Evolutionary conservation across 2,888 invertebrate genomes (phyloP).

Genomic region (Netelia melanura): DNA sequence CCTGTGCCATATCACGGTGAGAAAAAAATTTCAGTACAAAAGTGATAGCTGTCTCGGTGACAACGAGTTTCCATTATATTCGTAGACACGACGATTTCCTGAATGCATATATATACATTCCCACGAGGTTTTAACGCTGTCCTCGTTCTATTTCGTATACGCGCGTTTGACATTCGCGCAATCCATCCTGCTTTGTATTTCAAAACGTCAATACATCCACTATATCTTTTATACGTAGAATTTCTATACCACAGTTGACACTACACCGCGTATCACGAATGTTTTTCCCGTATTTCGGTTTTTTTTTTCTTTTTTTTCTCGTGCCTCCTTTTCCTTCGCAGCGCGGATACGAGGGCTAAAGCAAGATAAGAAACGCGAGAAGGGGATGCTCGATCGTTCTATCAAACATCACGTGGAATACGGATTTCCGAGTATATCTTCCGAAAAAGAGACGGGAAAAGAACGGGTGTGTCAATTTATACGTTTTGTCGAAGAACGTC

Average conservation of each 20-base stretch:
- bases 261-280: constrained; percentile 12
- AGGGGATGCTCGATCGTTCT: constrained; percentile 71
- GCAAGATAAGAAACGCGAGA: neutral
- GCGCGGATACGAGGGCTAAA: constrained; percentile 59
- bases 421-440: constrained; percentile 65
- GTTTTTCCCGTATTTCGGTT: neutral
- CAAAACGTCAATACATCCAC: constrained; percentile 32
- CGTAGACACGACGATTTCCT: constrained; percentile 77
- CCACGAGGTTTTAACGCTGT: constrained; percentile 75
- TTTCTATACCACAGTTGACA: neutral
- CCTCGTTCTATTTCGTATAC: constrained; percentile 61
- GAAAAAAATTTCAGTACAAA: constrained; percentile 2
- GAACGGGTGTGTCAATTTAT: constrained; percentile 77
- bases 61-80: constrained; percentile 36
- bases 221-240: constrained; percentile 8
- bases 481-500: constrained; percentile 65
- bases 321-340: constrained; percentile 12
- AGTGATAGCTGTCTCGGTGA: constrained; percentile 25
- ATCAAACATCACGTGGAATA: constrained; percentile 77
- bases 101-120: constrained; percentile 71
- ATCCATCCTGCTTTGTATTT: constrained; percentile 68
- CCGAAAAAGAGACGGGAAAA: constrained; percentile 54
- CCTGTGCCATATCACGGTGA: neutral
- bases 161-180: constrained; percentile 72
- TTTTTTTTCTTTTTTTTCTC: neutral